A percentile compares a stretch with the other conserved stretches of the same genome.
These are phyloP conservation scores for Andrena camellia DNA, from an alignment of 2,888 invertebrate species.

Conservation along the genomic window DNA sequence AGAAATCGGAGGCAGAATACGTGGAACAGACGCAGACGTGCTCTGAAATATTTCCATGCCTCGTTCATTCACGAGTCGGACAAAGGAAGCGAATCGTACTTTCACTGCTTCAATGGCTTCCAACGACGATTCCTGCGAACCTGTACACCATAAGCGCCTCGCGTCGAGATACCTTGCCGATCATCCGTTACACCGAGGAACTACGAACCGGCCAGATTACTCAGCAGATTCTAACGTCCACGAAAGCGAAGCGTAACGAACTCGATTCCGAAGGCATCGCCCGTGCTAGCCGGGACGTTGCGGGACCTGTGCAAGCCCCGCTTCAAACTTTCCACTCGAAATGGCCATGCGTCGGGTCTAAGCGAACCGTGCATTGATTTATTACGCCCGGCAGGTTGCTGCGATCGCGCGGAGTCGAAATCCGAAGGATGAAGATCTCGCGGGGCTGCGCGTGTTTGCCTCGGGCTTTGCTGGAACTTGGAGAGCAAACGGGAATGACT, in stretches of 20 bases:
- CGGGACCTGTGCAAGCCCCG: neutral
- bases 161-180: neutral
- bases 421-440: neutral
- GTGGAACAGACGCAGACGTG: too few relatives aligned
- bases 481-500: slow-evolving; percentile 25
- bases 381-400: neutral
- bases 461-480: slow-evolving; percentile 21
- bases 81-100: too few relatives aligned
- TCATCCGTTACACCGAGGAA: slow-evolving; percentile 6
- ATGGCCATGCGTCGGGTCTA: neutral
- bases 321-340: neutral
- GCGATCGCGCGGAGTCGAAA: neutral
- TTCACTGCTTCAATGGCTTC: too few relatives aligned
- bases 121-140: neutral
- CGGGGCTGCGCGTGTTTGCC: slow-evolving; percentile 13
- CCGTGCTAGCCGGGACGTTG: neutral
- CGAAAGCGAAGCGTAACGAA: slow-evolving; percentile 17
- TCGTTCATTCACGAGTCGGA: too few relatives aligned
- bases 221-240: slow-evolving; percentile 9
- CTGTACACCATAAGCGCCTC: neutral
- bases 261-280: neutral
- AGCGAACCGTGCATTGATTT: neutral
- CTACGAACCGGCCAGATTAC: slow-evolving; percentile 21
- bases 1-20: too few relatives aligned
- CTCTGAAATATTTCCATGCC: too few relatives aligned